These are phyloP conservation scores for Chloropsis cyanopogon DNA, from an alignment of 2,113 vertebrate genomes.

Conservation along the genomic window DNA sequence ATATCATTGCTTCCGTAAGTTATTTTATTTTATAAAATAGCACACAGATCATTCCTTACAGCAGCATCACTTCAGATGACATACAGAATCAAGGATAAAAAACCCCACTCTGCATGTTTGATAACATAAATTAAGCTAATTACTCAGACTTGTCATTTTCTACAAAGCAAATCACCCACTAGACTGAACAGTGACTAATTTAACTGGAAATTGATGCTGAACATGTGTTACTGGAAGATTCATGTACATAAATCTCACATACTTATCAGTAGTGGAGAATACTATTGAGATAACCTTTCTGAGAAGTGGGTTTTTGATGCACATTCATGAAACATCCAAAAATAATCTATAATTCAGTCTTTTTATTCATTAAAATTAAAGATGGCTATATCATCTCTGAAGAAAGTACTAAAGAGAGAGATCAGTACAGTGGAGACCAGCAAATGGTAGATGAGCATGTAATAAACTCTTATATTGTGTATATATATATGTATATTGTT, in stretches of 20 bases:
- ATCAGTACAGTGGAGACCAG: neutral
- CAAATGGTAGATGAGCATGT: neutral
- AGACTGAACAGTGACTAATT: neutral
- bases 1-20: neutral
- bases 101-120: neutral
- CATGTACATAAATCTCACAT: neutral
- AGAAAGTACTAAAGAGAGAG: neutral
- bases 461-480: neutral
- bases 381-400: neutral
- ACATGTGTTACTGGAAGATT: neutral
- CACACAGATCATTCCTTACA: neutral
- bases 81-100: neutral
- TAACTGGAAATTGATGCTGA: slow-evolving; percentile 7
- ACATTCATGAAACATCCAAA: neutral
- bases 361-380: neutral
- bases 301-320: neutral
- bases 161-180: neutral
- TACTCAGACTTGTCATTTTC: neutral
- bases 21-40: neutral
- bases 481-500: neutral
- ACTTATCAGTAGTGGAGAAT: neutral
- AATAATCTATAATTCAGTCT: neutral
- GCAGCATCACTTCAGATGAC: neutral
- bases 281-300: neutral
- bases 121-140: neutral